Conservation (phyloP, 1,140 invertebrate species). For the Apis mellifera region DNA sequence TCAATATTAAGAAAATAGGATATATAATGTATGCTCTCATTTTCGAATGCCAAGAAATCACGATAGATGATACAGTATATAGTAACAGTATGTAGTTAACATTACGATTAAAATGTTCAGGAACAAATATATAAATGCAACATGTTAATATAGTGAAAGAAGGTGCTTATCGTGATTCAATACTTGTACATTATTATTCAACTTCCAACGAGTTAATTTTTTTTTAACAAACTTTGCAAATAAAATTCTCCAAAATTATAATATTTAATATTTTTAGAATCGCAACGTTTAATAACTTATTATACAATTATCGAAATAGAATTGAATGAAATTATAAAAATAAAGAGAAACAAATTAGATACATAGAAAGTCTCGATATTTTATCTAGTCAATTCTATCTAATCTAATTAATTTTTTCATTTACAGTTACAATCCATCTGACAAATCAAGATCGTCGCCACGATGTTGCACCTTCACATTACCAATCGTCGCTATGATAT, state of each 20-base stretch:
- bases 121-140: conserved; percentile 66
- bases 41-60: not conserved
- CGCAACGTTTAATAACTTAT: not conserved
- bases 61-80: conserved; percentile 41
- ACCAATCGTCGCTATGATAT: not conserved
- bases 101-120: conserved; percentile 62
- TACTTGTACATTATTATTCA: not conserved
- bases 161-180: conserved; percentile 17
- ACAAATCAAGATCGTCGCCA: not conserved
- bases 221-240: not conserved
- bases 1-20: too few relatives aligned
- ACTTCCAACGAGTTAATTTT: not conserved
- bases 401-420: not conserved
- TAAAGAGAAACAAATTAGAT: not conserved
- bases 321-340: too few relatives aligned
- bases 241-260: not conserved
- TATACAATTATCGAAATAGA: not conserved
- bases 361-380: too few relatives aligned
- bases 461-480: conserved; percentile 18
- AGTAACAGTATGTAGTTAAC: conserved; percentile 56
- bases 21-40: not conserved
- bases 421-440: not conserved
- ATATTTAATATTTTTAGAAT: too few relatives aligned
- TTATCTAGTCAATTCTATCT: too few relatives aligned
- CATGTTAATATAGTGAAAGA: conserved; percentile 42